Base-by-base conservation (phyloP, 2,888 invertebrate species). In the Melieria omissa region DNA sequence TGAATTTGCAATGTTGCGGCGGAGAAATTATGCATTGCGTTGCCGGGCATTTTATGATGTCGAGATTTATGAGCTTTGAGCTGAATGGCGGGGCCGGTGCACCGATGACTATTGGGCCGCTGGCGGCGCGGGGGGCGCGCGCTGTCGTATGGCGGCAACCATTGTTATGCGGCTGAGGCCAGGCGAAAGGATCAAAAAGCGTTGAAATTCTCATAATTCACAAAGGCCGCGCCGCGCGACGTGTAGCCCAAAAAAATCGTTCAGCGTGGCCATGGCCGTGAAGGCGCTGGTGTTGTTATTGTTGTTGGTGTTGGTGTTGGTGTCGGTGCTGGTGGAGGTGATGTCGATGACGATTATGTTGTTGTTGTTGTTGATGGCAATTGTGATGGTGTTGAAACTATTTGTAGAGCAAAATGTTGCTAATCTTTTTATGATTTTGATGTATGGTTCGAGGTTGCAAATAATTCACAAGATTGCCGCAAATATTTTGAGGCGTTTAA, bases 301-400 rank as follows among this genome's bases (percentile, higher is more conserved):
- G 55, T 46, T 65, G 4, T 57, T 4, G 6, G 3, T 41, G 3
- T 49, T n/a, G n/a, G 42, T 57, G 47, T 55, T 10, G 12, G 29
- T 58, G 58, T 41, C 8, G 29, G 12, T 41, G 41, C 10, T 54
- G 54, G 14, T 42, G 44, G 12, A 16, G 14, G 55, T 44, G 44
- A 65, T 57, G 45, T 65, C 9, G 49, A 29, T 52, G 49, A 7
- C 44, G 52, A 41, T 49, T 60, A 52, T 60, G 44, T 58, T 44
- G 14, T 44, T 49, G 49, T 62, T 62, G 14, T 6, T 61, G 5
- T 42, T 41, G 55, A 29, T 44, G 54, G 10, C 44, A 54, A 54
- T 70, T 57, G 46, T 46, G 71, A 70, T 79, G 81, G 83, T 82
- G 83, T 83, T 83, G 82, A 84, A 83, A 84, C 79, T 82, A 83